These are phyloP conservation scores for Stegostoma tigrinum DNA, from an alignment of 2,113 vertebrate species.

Conservation along the genomic window DNA sequence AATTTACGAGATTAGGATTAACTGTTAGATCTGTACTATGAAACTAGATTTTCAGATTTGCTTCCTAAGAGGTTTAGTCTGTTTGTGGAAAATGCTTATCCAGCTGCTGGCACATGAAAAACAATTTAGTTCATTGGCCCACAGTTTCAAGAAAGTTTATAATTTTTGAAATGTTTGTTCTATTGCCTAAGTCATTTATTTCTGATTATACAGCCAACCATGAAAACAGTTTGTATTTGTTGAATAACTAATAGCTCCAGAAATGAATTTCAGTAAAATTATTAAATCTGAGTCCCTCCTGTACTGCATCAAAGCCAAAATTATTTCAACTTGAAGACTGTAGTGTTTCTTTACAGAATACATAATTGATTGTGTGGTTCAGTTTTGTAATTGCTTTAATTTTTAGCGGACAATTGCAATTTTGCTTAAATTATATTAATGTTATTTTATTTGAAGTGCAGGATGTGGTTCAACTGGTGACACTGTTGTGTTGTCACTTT, in stretches of 20 bases:
- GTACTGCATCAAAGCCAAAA: background rate
- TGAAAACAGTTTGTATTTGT: background rate
- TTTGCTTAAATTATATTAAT: background rate
- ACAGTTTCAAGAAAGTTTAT: background rate
- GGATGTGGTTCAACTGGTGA: background rate
- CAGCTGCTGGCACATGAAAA: background rate
- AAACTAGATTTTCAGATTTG: background rate
- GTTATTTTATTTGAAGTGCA: background rate
- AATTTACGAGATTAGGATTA: background rate
- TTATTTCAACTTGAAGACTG: background rate
- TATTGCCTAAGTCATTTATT: background rate
- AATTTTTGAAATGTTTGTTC: background rate
- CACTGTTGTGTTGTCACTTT: background rate
- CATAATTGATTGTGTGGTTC: background rate
- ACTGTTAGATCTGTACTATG: background rate
- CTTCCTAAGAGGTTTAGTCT: background rate
- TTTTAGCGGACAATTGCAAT: background rate
- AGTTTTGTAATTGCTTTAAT: background rate
- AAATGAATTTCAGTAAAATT: background rate
- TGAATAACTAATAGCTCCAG: background rate
- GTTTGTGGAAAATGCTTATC: background rate
- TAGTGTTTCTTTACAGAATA: background rate
- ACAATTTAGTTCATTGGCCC: background rate
- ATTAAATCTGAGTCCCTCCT: background rate
- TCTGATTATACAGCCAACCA: background rate